phyloP scores from a whole-genome alignment of 2,113 vertebrate genomes.

The Albula goreensis region DNA sequence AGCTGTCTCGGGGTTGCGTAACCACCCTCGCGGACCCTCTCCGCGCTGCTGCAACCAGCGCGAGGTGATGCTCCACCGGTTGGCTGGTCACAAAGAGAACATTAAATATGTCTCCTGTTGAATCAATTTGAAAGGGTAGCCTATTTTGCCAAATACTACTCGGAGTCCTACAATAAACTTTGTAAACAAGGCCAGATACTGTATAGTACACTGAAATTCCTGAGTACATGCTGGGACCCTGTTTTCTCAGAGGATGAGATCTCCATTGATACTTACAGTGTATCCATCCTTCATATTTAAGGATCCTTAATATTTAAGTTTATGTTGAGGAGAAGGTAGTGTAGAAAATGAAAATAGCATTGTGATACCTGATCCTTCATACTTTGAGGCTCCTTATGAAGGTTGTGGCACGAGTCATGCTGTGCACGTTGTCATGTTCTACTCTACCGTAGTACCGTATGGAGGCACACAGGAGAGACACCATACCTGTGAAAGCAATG shows the following conservation, averaged over 20 bases:
- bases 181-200: background rate
- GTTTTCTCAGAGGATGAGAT: background rate
- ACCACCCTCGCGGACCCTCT: slow-evolving; percentile 1
- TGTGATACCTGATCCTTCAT: background rate
- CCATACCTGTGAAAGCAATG: background rate
- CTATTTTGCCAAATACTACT: background rate
- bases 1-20: slow-evolving; percentile 22
- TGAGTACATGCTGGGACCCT: background rate
- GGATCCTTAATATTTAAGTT: background rate
- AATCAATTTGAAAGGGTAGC: background rate
- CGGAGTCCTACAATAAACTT: background rate
- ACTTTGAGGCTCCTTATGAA: background rate
- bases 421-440: background rate
- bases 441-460: background rate
- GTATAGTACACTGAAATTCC: background rate
- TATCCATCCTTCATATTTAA: background rate
- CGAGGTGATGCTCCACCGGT: slow-evolving; percentile 6
- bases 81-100: background rate
- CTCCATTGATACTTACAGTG: background rate
- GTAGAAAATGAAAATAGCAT: background rate
- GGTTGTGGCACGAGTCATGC: background rate
- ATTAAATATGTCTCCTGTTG: background rate
- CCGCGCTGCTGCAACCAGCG: slow-evolving; percentile 1
- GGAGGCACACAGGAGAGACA: background rate
- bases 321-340: background rate